phyloP scores from a whole-genome alignment of 2,797 vertebrate species.

The Vireo griseus region DNA sequence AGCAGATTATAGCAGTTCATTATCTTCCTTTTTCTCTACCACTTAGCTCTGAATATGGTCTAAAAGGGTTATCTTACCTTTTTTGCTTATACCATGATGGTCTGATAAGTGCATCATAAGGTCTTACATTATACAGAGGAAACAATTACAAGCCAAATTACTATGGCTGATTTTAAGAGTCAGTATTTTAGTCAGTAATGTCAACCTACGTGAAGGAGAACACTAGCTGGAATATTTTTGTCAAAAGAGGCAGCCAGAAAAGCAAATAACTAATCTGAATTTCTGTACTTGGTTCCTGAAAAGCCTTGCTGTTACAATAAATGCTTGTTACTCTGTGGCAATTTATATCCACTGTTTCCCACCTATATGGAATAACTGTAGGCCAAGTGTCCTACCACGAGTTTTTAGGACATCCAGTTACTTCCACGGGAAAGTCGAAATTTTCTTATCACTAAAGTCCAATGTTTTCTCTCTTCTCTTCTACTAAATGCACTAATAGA shows the following conservation, averaged over 20 bases:
- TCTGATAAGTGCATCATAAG: background rate
- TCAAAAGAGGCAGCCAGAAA: background rate
- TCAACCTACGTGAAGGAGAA: rapidly evolving
- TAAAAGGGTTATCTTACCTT: background rate
- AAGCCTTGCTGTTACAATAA: background rate
- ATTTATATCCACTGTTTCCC: background rate
- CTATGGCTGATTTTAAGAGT: background rate
- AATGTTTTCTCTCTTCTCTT: background rate
- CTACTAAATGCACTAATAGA: background rate
- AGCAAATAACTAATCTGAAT: background rate
- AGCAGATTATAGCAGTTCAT: background rate
- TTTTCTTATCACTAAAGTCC: background rate
- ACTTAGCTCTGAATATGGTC: background rate
- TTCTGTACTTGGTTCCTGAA: background rate
- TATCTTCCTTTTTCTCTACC: background rate
- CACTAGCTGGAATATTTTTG: background rate
- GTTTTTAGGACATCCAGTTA: background rate
- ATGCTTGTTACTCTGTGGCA: background rate
- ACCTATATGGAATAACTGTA: background rate
- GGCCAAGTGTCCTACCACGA: rapidly evolving
- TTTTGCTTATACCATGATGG: background rate
- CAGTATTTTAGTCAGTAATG: background rate
- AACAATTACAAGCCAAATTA: background rate
- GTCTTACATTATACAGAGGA: background rate
- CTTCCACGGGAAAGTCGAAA: background rate